phyloP scores from a whole-genome alignment of 2,797 vertebrate genomes.

The Cuniculus paca region DNA sequence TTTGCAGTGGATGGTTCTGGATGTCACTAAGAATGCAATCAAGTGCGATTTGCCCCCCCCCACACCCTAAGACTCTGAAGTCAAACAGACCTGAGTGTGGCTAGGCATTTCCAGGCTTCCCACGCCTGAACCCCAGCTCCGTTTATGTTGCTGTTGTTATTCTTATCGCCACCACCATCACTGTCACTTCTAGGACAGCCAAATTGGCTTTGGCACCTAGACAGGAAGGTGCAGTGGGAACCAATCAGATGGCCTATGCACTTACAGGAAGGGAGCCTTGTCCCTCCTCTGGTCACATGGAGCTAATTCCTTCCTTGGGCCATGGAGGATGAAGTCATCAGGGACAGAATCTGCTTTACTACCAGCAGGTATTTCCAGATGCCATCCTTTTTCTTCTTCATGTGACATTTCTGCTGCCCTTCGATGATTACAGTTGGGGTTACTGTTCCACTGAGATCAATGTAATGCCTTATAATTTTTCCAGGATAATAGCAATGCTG shows the following conservation, averaged over 20 bases:
- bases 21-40: fast-evolving
- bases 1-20: not conserved
- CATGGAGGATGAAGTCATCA: fast-evolving
- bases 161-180: not conserved
- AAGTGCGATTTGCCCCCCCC: fast-evolving
- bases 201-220: not conserved
- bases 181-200: not conserved
- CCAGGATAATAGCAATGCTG: not conserved
- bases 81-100: not conserved
- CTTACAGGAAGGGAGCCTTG: not conserved
- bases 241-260: not conserved
- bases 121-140: not conserved
- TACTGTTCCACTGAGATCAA: not conserved
- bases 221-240: not conserved
- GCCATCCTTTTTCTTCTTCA: not conserved
- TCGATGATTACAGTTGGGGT: not conserved
- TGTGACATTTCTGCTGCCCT: not conserved
- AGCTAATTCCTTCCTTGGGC: not conserved
- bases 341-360: not conserved
- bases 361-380: not conserved
- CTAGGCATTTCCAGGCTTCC: not conserved
- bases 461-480: not conserved
- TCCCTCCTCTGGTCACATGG: not conserved
- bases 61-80: not conserved
- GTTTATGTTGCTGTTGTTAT: not conserved